phyloP scores from a whole-genome alignment of 2,888 invertebrate genomes.

The Drosophila acutilabella region DNA sequence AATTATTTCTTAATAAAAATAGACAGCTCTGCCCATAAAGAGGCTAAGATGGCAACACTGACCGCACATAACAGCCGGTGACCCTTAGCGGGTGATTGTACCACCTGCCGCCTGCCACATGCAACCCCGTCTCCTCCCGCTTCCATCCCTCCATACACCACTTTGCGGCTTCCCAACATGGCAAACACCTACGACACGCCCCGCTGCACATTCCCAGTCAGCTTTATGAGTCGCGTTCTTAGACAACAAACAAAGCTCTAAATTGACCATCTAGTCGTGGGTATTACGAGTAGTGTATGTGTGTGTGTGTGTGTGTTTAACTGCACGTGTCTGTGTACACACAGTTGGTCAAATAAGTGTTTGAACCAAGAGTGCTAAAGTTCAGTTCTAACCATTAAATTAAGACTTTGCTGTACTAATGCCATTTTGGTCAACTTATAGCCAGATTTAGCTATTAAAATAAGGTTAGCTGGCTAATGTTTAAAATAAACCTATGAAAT shows the following conservation, averaged over 20 bases:
- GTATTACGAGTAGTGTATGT: not conserved
- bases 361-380: not conserved
- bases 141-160: constrained; percentile 63
- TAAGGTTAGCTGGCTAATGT: too few species aligned
- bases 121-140: constrained; percentile 43
- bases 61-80: constrained; percentile 62
- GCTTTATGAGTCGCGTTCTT: constrained; percentile 47
- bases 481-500: too few species aligned
- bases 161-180: constrained; percentile 74
- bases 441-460: not conserved
- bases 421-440: not conserved
- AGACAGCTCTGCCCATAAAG: too few species aligned
- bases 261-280: constrained; percentile 41
- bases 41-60: too few species aligned
- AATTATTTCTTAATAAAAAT: too few species aligned
- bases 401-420: not conserved
- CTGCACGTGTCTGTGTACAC: not conserved
- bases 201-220: constrained; percentile 71
- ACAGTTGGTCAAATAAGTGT: not conserved
- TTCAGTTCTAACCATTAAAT: not conserved
- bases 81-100: constrained; percentile 50
- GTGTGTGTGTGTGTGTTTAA: constrained; percentile 8
- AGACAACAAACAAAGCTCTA: constrained; percentile 32
- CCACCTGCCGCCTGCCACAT: constrained; percentile 61
- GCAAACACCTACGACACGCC: constrained; percentile 56